Evolutionary conservation across 2,888 invertebrate species (phyloP).

Genomic region (Drosophila percnosoma): DNA sequence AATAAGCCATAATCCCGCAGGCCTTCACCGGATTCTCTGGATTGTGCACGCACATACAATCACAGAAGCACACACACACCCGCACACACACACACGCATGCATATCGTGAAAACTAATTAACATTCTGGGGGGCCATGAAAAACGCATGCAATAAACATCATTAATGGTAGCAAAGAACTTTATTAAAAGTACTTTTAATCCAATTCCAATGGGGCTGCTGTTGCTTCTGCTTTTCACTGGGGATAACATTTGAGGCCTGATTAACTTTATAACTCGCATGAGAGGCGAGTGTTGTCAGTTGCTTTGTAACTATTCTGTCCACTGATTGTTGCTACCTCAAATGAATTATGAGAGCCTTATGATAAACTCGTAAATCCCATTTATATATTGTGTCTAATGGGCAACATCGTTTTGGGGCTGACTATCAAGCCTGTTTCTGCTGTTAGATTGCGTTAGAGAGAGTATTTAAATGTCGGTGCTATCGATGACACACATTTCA

Average conservation of each 20-base stretch:
- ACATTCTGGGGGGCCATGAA: slow-evolving; percentile 65
- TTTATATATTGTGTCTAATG: not conserved
- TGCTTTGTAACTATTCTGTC: slow-evolving; percentile 37
- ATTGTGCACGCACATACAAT: slow-evolving; percentile 39
- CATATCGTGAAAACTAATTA: slow-evolving; percentile 76
- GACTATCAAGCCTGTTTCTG: not conserved
- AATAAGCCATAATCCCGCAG: slow-evolving; percentile 78
- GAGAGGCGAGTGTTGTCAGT: slow-evolving; percentile 30
- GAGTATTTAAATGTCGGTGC: slow-evolving; percentile 33
- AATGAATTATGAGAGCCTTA: not conserved
- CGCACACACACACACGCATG: slow-evolving; percentile 31
- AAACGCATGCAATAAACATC: slow-evolving; percentile 72
- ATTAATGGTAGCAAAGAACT: slow-evolving; percentile 75
- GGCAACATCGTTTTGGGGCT: not conserved
- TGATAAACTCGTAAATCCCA: not conserved
- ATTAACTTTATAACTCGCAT: slow-evolving; percentile 64
- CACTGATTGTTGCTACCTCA: slow-evolving; percentile 14
- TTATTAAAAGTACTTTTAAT: slow-evolving; percentile 79
- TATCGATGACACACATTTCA: slow-evolving; percentile 1
- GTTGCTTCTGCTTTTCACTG: slow-evolving; percentile 27
- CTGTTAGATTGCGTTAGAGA: not conserved
- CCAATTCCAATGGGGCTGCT: slow-evolving; percentile 51
- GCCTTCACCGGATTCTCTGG: slow-evolving; percentile 60
- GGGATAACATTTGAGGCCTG: slow-evolving; percentile 63
- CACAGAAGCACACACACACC: slow-evolving; percentile 38